These are phyloP conservation scores for Acipenser ruthenus DNA, from an alignment of 2,797 vertebrate species.

Conservation along the genomic window DNA sequence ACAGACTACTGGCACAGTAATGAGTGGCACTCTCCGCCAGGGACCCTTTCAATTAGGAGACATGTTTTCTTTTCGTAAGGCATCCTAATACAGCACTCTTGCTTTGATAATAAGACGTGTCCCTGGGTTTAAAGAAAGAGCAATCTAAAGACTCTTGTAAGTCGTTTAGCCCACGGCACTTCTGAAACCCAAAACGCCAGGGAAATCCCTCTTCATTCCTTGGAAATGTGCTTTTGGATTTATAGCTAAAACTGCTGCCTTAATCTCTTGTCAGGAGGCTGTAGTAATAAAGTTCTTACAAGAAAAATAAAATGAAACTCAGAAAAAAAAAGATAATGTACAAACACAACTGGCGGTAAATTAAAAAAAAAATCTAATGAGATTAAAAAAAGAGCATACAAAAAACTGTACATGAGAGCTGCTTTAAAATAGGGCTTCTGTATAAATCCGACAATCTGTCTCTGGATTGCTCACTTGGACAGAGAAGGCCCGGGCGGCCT, in stretches of 20 bases:
- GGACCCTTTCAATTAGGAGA: constrained; percentile 1
- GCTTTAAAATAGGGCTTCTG: too few relatives aligned
- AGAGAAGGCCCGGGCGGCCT: neutral
- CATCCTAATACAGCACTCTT: constrained; percentile 4
- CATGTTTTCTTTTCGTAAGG: constrained; percentile 9
- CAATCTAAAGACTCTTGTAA: neutral
- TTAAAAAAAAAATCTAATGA: neutral
- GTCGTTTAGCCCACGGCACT: constrained; percentile 3
- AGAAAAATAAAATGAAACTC: neutral
- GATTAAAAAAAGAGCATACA: neutral
- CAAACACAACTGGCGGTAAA: neutral
- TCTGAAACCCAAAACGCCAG: neutral
- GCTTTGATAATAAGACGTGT: neutral
- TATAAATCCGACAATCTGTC: too few relatives aligned
- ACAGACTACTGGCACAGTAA: constrained; percentile 1
- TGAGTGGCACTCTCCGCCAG: neutral
- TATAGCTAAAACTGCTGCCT: neutral
- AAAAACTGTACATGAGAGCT: too few relatives aligned
- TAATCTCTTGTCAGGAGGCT: neutral
- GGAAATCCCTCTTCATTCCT: neutral
- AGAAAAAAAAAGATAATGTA: neutral
- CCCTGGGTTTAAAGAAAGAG: constrained; percentile 4
- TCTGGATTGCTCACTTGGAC: too few relatives aligned
- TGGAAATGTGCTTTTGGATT: neutral
- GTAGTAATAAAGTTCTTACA: neutral